Evolutionary conservation across 2,888 invertebrate genomes (phyloP), one percentile per base, ranked within the genome.

Genomic region (Tiliacea citrago): DNA sequence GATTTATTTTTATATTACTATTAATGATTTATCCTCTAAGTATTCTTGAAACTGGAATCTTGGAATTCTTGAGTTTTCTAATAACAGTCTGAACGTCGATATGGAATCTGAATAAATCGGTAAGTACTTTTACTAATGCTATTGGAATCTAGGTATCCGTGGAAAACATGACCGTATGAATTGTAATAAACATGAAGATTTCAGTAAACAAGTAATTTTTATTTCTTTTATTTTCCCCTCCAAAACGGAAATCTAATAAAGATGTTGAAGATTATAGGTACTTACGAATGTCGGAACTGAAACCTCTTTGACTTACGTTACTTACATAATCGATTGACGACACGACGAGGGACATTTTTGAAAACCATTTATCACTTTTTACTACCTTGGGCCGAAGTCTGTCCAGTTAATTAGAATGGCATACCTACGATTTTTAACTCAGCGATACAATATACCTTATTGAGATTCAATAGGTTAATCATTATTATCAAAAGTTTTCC

Each of bases 181-280:
- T 69, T 67, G 51, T 70, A 74, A 75, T 77, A 58, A 75, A 74
- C 13, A 58, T 49, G 13, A 61, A 58, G 18, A 16, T 62, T n/a
- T 73, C 35, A 24, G 12, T 4, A 39, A 39, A 39, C 5, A 39
- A 39, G 39, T 2, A 39, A 4, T 39, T 39, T 39, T 39, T n/a
- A n/a, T 29, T 29, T 29, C 3, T 29, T 29, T 29, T 29, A 29
- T 61, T 58, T 73, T 74, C n/a, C 49, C 42, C 7, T 29, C 75
- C 53, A 58, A 62, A 76, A 75, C 12, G 55, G 24, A 63, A 61
- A 84, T 81, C 60, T 73, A 77, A 83, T 81, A 77, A 84, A 71
- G 77, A 84, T 77, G 58, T 81, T 75, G 75, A 68, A 77, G 55
- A 68, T 71, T 73, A 45, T 75, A 71, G 51, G n/a, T n/a, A n/a